Conservation (phyloP, 2,888 invertebrate species). For the Sclerodermus sp. region DNA sequence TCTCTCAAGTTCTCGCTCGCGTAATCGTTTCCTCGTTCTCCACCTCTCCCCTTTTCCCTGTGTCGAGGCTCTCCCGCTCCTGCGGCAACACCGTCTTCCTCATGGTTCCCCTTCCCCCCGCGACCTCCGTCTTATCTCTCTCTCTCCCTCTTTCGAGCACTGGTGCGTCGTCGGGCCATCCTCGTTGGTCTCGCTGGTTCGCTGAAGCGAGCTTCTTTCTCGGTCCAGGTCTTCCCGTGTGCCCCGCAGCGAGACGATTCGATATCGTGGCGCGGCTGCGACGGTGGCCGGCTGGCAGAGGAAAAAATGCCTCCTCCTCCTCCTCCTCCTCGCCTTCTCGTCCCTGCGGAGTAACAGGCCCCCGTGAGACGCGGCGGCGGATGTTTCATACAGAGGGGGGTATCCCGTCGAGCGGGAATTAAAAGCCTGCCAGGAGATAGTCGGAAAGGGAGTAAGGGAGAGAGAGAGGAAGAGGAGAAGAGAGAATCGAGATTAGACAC, state of each 20-base stretch:
- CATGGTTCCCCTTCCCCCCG: too few species aligned
- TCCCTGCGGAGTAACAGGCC: conserved; percentile 41
- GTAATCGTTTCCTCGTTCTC: not conserved
- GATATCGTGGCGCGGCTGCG: conserved; percentile 28
- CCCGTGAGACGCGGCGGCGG: conserved; percentile 42
- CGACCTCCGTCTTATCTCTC: not conserved
- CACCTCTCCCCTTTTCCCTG: conserved; percentile 4
- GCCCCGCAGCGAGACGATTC: conserved; percentile 28
- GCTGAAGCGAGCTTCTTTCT: conserved; percentile 9
- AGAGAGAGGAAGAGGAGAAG: conserved; percentile 6
- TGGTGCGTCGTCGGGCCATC: too few species aligned
- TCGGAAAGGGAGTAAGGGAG: not conserved
- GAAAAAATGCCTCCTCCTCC: conserved; percentile 28
- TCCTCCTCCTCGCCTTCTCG: not conserved
- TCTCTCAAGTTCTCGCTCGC: not conserved
- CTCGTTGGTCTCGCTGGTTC: not conserved
- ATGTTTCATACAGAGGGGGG: not conserved
- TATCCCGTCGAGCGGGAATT: too few species aligned
- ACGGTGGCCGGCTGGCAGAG: conserved; percentile 30
- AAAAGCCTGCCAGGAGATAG: not conserved
- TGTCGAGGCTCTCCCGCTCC: too few species aligned
- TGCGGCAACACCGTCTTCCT: conserved; percentile 7
- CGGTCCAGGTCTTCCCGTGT: not conserved
- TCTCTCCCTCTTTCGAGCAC: too few species aligned
- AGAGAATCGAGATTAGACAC: not conserved